Evolutionary conservation across 2,888 invertebrate genomes (phyloP).

Genomic region (Glaucopsyche alexis): DNA sequence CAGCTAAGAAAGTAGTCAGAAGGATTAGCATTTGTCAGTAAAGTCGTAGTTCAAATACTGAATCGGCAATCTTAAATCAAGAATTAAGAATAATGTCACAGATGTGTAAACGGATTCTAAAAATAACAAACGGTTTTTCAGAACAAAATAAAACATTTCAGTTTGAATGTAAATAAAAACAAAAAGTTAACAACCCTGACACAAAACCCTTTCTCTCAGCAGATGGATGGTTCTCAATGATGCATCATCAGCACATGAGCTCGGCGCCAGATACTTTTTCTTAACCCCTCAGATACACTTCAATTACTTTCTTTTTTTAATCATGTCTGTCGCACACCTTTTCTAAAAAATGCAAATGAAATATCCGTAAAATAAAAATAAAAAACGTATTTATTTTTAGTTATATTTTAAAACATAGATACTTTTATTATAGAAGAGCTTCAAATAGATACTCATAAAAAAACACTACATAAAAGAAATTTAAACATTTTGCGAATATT

Average conservation of each 20-base stretch:
- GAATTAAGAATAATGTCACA: background rate
- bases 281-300: slow-evolving; percentile 24
- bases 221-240: slow-evolving; percentile 45
- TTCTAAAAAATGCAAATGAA: background rate
- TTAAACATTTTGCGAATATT: no score
- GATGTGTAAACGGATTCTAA: background rate
- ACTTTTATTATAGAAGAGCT: no score
- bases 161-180: background rate
- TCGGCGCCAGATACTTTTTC: slow-evolving; percentile 38
- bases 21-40: no score
- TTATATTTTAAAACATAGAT: no score
- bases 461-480: no score
- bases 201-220: slow-evolving; percentile 44
- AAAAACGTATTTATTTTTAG: background rate
- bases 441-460: no score
- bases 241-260: slow-evolving; percentile 40
- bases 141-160: slow-evolving; percentile 8
- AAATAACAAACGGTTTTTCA: background rate
- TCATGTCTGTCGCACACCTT: slow-evolving; percentile 4
- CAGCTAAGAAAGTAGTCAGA: no score
- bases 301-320: slow-evolving; percentile 19
- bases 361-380: background rate
- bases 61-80: background rate
- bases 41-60: no score
- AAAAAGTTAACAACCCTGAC: slow-evolving; percentile 34